A percentile compares a stretch with the other conserved stretches of the same genome.
Conservation (phyloP, 2,888 invertebrate genomes). For the Trichopoda pennipes region DNA sequence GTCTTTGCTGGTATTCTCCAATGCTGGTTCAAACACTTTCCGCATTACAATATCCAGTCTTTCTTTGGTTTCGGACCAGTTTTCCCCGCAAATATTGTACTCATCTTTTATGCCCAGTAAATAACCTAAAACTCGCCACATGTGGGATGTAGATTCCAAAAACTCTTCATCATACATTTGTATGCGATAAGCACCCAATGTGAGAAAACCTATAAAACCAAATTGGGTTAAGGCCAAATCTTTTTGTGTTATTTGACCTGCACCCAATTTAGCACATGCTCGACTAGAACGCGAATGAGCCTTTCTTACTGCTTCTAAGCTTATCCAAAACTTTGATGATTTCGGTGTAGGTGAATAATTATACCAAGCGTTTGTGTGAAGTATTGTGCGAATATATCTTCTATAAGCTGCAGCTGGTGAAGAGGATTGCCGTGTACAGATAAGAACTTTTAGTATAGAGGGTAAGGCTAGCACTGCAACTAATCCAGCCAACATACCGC, state of each 20-base stretch:
- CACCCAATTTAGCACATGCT: constrained; percentile 81
- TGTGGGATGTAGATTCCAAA: constrained; percentile 88
- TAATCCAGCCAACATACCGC: constrained; percentile 89
- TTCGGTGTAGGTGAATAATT: constrained; percentile 76
- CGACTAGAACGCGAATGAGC: constrained; percentile 86
- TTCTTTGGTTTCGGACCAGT: constrained; percentile 84
- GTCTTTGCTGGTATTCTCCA: constrained; percentile 83
- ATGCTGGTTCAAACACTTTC: constrained; percentile 84
- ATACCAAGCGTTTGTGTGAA: constrained; percentile 91
- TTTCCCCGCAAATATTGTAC: constrained; percentile 86
- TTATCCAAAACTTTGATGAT: constrained; percentile 85
- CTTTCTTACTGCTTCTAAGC: constrained; percentile 85
- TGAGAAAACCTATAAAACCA: constrained; percentile 90
- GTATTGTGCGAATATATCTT: constrained; percentile 89
- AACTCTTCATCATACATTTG: constrained; percentile 85
- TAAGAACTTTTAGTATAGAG: constrained; percentile 86
- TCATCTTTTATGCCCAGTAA: constrained; percentile 92
- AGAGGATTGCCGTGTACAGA: constrained; percentile 87
- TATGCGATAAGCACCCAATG: constrained; percentile 85
- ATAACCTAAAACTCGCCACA: constrained; percentile 92
- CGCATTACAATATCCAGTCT: constrained; percentile 82
- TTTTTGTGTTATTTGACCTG: constrained; percentile 87
- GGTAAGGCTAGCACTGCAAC: constrained; percentile 88
- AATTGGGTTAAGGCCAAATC: constrained; percentile 93
- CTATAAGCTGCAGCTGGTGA: constrained; percentile 86